Percentiles rank a stretch among this genome's conserved stretches.
phyloP scores from a whole-genome alignment of 2,888 invertebrate genomes.

The Sinodicranocentrus sp. region DNA sequence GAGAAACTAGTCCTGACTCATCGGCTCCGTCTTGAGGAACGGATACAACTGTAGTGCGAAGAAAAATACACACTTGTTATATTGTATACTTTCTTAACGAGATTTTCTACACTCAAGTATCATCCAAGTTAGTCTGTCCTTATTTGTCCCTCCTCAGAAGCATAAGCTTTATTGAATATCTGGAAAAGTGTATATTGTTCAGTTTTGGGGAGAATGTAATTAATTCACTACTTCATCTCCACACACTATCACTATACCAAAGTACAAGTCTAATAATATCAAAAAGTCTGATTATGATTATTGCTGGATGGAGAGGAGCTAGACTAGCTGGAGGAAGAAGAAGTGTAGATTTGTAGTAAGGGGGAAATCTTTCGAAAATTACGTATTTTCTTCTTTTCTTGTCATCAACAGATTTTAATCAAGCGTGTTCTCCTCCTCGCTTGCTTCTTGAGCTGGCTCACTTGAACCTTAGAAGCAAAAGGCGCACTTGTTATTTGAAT shows the following conservation, averaged over 20 bases:
- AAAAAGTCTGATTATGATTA: conserved; percentile 26
- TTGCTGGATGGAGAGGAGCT: conserved; percentile 15
- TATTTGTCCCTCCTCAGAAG: conserved; percentile 27
- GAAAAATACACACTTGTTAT: too few species aligned
- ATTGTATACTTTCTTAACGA: conserved; percentile 24
- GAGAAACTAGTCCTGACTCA: too few species aligned
- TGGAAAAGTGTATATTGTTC: neutral
- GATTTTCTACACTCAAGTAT: conserved; percentile 38
- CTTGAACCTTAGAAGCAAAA: neutral
- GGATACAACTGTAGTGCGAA: neutral
- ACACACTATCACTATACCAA: neutral
- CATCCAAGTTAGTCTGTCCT: conserved; percentile 36
- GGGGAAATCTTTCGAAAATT: neutral
- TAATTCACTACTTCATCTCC: conserved; percentile 52
- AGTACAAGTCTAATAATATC: conserved; percentile 18
- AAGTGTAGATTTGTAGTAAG: neutral
- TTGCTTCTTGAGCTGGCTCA: neutral
- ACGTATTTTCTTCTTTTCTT: conserved; percentile 2
- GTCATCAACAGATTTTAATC: conserved; percentile 64
- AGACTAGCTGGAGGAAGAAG: neutral
- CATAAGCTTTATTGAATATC: conserved; percentile 15
- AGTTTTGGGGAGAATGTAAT: conserved; percentile 31
- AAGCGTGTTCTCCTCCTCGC: conserved; percentile 9
- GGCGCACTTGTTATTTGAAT: too few species aligned
- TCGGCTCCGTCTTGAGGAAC: neutral